A percentile compares a stretch with the other conserved stretches of the same genome.
Evolutionary conservation across 2,888 invertebrate genomes (phyloP).

Genomic region (Mesochorus sp.): DNA sequence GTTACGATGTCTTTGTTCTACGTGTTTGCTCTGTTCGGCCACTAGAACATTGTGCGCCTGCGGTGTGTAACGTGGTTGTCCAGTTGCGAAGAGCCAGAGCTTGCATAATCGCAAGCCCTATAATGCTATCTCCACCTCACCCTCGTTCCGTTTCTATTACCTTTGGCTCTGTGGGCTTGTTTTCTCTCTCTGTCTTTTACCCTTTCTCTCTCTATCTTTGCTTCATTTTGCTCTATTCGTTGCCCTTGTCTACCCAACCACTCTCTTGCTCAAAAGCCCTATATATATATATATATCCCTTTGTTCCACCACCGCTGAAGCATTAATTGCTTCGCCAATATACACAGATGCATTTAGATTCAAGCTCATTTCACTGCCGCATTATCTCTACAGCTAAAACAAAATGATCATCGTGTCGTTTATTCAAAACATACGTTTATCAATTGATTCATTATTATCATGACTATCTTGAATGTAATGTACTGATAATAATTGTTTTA

Average conservation of each 20-base stretch:
- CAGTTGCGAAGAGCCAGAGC: conserved; percentile 52
- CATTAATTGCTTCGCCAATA: conserved; percentile 53
- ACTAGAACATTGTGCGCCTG: conserved; percentile 54
- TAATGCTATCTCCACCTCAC: conserved; percentile 40
- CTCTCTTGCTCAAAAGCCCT: conserved; percentile 41
- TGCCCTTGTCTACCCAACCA: conserved; percentile 27
- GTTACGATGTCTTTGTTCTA: conserved; percentile 74
- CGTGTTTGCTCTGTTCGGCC: conserved; percentile 64
- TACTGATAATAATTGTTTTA: neutral
- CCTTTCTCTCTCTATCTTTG: conserved; percentile 14
- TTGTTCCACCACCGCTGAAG: conserved; percentile 54
- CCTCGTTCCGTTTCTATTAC: conserved; percentile 34
- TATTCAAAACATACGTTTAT: neutral
- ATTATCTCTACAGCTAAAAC: conserved; percentile 15
- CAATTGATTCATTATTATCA: neutral
- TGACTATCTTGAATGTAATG: neutral
- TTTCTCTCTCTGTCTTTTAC: neutral
- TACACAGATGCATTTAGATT: conserved; percentile 36
- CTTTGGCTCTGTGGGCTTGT: conserved; percentile 19
- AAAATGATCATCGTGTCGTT: conserved; percentile 24
- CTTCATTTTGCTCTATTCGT: conserved; percentile 33
- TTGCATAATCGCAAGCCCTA: conserved; percentile 66
- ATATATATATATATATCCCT: too few species aligned
- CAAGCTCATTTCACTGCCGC: conserved; percentile 38
- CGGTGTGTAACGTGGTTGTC: conserved; percentile 60